Evolutionary conservation across 2,888 invertebrate genomes (phyloP), one percentile per base, ranked within the genome.

Genomic region (Heliconius ismenius): DNA sequence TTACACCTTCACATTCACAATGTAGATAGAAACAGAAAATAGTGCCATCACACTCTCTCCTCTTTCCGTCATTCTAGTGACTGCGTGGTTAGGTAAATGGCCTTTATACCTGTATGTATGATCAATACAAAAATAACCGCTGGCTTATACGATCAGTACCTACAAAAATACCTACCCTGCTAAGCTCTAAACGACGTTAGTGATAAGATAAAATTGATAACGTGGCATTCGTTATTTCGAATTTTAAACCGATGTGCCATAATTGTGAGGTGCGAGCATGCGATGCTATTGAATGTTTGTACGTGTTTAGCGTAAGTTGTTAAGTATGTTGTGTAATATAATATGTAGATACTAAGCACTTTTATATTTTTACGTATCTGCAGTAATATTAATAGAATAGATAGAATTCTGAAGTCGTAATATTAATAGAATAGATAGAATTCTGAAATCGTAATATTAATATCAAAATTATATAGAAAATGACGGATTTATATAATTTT

Each of bases 31-130:
- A 65, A 39, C 65, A 39, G 36, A 65, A 65, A 36, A 65, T 65
- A 65, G 65, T 65, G 65, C 65, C 15, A 39, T 65, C 65, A 65
- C 65, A 65, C 39, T 65, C 65, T 65, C 36, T 36, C 65, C 65
- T 39, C 65, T 39, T 65, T 39, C 65, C 65, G 65, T 13, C 65
- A n/a, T 32, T 65, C 21, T 65, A 32, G 65, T 36, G 65, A 65
- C 65, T 65, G 65, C 64, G 36, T 65, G 65, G n/a, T 65, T 13
- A 65, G 65, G 65, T n/a, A 36, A 65, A 65, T 65, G 36, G 65
- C 36, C 36, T n/a, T n/a, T 36, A 65, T 65, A 65, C n/a, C 36
- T 65, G 65, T 65, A 24, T 65, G 65, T 65, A 36, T 65, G 65
- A 39, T 39, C 65, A 65, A 65, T 65, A 65, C 65, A 65, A 65